These are phyloP conservation scores for Anabacerthia variegaticeps DNA, from an alignment of 2,797 vertebrate genomes.

Conservation along the genomic window DNA sequence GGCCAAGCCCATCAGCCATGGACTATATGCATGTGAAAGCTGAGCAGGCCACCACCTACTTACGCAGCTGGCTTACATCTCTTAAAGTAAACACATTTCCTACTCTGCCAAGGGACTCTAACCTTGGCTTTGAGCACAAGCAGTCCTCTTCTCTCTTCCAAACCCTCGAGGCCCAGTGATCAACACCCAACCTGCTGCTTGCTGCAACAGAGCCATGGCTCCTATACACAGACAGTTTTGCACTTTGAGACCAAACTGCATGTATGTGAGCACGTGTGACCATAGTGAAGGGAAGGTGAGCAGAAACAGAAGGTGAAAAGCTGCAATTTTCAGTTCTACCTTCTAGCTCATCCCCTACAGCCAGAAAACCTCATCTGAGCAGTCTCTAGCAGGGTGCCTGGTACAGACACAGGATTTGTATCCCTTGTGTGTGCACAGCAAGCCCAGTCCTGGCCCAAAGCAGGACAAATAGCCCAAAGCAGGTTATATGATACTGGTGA, in stretches of 20 bases:
- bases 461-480: not conserved
- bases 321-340: not conserved
- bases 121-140: not conserved
- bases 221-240: not conserved
- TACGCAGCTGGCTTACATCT: not conserved
- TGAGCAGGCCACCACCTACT: not conserved
- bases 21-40: not conserved
- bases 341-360: not conserved
- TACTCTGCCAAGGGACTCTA: not conserved
- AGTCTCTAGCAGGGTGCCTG: not conserved
- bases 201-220: not conserved
- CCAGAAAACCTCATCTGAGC: not conserved
- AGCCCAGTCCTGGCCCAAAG: not conserved
- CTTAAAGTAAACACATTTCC: not conserved
- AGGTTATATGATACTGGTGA: not conserved
- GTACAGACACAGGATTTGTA: not conserved
- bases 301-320: not conserved
- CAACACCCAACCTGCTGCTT: not conserved
- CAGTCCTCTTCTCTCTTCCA: not conserved
- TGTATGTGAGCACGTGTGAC: not conserved
- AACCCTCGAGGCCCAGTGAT: fast-evolving
- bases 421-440: fast-evolving
- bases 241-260: not conserved
- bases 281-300: fast-evolving
- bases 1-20: not conserved